Percentiles rank a stretch among this genome's conserved stretches.
Evolutionary conservation across 2,888 invertebrate species (phyloP).

Genomic region (Scaptomyza cyrtandrae): DNA sequence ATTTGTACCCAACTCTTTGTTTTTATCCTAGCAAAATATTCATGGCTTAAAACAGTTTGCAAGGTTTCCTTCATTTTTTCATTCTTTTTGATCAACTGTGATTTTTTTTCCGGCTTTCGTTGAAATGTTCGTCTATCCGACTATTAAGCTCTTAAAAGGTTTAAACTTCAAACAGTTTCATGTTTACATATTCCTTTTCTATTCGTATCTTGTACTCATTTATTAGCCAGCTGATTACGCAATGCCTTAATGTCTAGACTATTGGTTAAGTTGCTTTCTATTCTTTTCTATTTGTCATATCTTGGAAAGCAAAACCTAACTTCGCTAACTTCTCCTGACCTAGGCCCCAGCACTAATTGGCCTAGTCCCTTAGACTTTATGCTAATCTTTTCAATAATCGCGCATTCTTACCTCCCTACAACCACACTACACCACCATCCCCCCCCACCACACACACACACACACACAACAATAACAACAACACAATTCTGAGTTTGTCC

Average conservation of each 20-base stretch:
- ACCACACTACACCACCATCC: background rate
- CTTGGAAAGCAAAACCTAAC: slow-evolving; percentile 6
- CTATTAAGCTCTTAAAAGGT: background rate
- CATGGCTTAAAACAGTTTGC: slow-evolving; percentile 28
- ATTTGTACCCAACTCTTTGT: background rate
- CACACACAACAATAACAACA: background rate
- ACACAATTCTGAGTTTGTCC: slow-evolving; percentile 1
- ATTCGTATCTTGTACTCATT: background rate
- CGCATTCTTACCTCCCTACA: background rate
- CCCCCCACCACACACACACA: background rate
- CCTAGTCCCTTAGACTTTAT: slow-evolving; percentile 24
- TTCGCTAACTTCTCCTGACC: slow-evolving; percentile 12
- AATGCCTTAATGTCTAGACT: slow-evolving; percentile 29
- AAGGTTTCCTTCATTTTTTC: too few species aligned
- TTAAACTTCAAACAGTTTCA: background rate
- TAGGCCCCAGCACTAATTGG: slow-evolving; percentile 17
- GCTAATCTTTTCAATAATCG: slow-evolving; percentile 1
- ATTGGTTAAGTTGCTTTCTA: slow-evolving; percentile 2
- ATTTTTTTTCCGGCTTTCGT: slow-evolving; percentile 6
- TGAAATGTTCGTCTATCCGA: background rate
- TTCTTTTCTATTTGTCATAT: slow-evolving; percentile 5
- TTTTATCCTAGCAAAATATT: slow-evolving; percentile 37
- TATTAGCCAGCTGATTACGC: background rate
- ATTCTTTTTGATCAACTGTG: slow-evolving; percentile 10
- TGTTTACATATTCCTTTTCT: background rate